Conservation (phyloP, 2,113 vertebrate species). For the Sula dactylatra region DNA sequence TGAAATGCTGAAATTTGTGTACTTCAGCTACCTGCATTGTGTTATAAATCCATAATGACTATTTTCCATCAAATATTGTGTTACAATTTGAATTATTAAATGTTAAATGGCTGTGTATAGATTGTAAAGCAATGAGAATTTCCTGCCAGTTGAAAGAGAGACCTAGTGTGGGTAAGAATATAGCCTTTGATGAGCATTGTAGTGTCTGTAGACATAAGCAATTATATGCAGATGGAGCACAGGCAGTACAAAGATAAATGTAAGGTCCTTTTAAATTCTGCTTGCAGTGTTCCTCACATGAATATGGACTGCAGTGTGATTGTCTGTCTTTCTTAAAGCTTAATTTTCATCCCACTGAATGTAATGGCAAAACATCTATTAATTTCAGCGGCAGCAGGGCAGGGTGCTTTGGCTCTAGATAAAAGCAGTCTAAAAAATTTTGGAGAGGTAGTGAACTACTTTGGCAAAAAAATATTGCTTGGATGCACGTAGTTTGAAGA, state of each 20-base stretch:
- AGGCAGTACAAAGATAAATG: conserved; percentile 29
- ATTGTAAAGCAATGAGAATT: conserved; percentile 10
- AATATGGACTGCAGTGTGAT: background rate
- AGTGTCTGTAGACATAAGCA: background rate
- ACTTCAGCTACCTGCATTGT: conserved; percentile 52
- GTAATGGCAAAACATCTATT: background rate
- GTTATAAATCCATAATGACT: conserved; percentile 56
- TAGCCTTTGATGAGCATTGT: background rate
- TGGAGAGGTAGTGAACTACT: background rate
- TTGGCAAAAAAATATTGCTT: background rate
- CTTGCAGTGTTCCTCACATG: background rate
- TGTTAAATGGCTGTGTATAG: background rate
- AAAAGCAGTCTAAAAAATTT: background rate
- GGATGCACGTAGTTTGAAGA: background rate
- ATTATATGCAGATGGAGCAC: conserved; percentile 44
- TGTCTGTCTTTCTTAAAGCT: background rate
- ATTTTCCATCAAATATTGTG: conserved; percentile 23
- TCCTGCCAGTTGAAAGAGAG: conserved; percentile 22
- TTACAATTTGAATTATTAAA: conserved; percentile 57
- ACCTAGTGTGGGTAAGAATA: background rate
- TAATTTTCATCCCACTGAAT: background rate
- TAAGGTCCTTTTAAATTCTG: conserved; percentile 28
- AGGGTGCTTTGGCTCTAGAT: background rate
- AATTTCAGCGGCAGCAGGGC: background rate
- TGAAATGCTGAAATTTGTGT: conserved; percentile 35